Conservation (phyloP, 2,888 invertebrate genomes). For the Ctenicera cuprea region DNA sequence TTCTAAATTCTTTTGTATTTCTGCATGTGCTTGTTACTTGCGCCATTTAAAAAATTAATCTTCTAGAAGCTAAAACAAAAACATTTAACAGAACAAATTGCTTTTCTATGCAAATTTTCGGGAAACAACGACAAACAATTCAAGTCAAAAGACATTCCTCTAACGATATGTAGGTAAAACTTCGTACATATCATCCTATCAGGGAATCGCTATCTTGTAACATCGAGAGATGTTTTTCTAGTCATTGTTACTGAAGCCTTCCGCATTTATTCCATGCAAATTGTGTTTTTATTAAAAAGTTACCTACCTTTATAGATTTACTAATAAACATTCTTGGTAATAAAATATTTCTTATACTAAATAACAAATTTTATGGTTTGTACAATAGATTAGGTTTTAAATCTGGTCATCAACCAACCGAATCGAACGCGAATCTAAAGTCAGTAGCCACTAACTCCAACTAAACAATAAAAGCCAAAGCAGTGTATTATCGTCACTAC, state of each 20-base stretch:
- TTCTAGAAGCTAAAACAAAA: slow-evolving; percentile 16
- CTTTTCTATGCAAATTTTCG: slow-evolving; percentile 35
- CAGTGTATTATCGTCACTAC: too few species aligned
- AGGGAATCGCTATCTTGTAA: slow-evolving; percentile 7
- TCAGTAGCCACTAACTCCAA: too few species aligned
- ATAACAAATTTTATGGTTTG: too few species aligned
- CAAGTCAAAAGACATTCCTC: slow-evolving; percentile 13
- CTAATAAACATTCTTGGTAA: too few species aligned
- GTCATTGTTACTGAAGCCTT: not conserved
- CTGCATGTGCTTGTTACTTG: not conserved
- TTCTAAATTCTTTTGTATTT: too few species aligned
- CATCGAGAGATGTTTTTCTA: slow-evolving; percentile 1
- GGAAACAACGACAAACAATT: slow-evolving; percentile 26
- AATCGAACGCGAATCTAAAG: too few species aligned
- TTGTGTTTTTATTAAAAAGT: too few species aligned
- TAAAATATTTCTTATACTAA: too few species aligned
- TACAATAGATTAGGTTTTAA: too few species aligned
- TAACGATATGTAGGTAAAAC: not conserved
- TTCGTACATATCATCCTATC: slow-evolving; percentile 8
- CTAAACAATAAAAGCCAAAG: too few species aligned
- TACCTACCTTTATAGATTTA: too few species aligned
- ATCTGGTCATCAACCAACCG: too few species aligned
- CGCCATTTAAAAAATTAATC: slow-evolving; percentile 31
- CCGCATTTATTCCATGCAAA: not conserved
- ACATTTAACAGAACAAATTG: slow-evolving; percentile 29